Base-by-base conservation (phyloP, 2,888 invertebrate genomes). In the Lymantria monacha region DNA sequence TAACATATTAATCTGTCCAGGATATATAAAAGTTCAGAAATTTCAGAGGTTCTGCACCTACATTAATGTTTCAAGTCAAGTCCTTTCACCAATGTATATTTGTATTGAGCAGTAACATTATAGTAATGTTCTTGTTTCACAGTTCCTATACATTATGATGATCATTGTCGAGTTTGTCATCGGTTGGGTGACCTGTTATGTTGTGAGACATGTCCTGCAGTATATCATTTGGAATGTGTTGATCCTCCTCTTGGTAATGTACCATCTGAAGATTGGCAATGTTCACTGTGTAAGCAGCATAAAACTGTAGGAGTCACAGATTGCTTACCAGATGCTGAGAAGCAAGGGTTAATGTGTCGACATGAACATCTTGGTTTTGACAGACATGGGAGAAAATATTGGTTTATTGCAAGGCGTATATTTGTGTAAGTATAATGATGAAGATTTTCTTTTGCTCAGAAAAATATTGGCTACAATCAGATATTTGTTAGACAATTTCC, bases 181-280 rank as follows among this genome's bases (percentile, higher is more conserved):
- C 95, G 97, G 54, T 90, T 97, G 51, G 99, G 99, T 30, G 98
- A 99, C 83, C 92, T 99, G 46, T 87, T 99, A 10, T 99, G 99
- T 80, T 99, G 99, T 87, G 99, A 99, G 88, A 97, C 97, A 3
- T 99, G 99, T 77, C 98, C 99, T 14, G 99, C 99, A 30, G 98
- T 99, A 15, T 99, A 97, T 85, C 99, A 99, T 85, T 92, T 99
- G 76, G 97, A 97, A 74, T 99, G 99, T 91, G 96, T 98, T 47
- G 98, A 98, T 78, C 99, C 99, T 47, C 97, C 98, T 10, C 90
- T 99, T 76, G 94, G 95, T 46, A 96, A 98, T 86, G 98, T 99
- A 43, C 99, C 99, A 48, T 96, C 97, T 52, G 98, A 98, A 87
- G 98, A 98, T 76, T 99, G 99, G 99, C 96, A 98, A 72, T 99